These are phyloP conservation scores for Argentina silus DNA, from an alignment of 2,797 vertebrate genomes.

Conservation along the genomic window DNA sequence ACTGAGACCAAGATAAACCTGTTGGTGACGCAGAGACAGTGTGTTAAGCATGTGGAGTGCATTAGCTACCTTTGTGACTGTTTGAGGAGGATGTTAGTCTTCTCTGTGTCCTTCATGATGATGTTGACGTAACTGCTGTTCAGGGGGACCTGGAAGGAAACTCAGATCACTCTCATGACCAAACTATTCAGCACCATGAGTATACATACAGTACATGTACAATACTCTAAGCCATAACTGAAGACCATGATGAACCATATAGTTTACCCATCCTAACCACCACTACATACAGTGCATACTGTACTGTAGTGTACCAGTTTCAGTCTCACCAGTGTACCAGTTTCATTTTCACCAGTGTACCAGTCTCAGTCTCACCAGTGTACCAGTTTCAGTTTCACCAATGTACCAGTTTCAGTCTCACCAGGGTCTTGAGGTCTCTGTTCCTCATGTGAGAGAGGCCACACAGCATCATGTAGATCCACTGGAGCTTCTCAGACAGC, in stretches of 20 bases:
- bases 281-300: too few species aligned
- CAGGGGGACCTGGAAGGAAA: conserved; percentile 18
- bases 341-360: not conserved
- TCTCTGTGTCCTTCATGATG: conserved; percentile 31
- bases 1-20: not conserved
- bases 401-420: conserved; percentile 11
- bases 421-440: conserved; percentile 30
- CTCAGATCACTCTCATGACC: not conserved
- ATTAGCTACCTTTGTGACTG: conserved; percentile 12
- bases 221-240: too few species aligned
- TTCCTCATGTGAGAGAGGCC: conserved; percentile 40
- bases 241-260: too few species aligned
- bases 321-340: not conserved
- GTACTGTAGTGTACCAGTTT: not conserved
- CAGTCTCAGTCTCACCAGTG: not conserved
- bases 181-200: too few species aligned
- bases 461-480: conserved; percentile 31
- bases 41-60: not conserved
- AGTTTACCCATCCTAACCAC: too few species aligned
- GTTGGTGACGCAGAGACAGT: not conserved
- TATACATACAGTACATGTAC: too few species aligned
- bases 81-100: conserved; percentile 19
- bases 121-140: conserved; percentile 10
- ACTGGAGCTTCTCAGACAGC: conserved; percentile 25
- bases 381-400: not conserved